A percentile compares a stretch with the other conserved stretches of the same genome.
Evolutionary conservation across 2,113 vertebrate species (phyloP).

Genomic region (Apodemus speciosus): DNA sequence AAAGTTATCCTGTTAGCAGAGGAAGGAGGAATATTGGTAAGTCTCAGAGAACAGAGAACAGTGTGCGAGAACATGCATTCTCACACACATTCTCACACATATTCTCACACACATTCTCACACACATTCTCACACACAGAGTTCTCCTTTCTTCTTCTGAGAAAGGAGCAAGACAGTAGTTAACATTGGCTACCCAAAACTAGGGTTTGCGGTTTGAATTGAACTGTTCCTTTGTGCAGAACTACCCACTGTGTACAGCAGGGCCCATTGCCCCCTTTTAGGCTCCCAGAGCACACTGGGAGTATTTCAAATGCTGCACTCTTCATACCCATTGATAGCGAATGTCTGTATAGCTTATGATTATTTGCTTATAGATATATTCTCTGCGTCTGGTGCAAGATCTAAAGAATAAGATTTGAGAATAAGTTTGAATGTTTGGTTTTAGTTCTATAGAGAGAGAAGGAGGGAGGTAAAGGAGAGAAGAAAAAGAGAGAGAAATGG

Average conservation of each 20-base stretch:
- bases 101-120: neutral
- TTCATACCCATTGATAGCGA: neutral
- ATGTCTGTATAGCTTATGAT: neutral
- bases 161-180: neutral
- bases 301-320: neutral
- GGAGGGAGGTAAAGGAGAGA: neutral
- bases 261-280: neutral
- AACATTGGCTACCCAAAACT: neutral
- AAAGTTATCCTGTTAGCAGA: neutral
- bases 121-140: neutral
- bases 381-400: neutral
- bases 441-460: neutral
- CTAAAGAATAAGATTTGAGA: conserved; percentile 18
- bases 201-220: neutral
- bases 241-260: neutral
- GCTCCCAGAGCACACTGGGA: neutral
- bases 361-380: neutral
- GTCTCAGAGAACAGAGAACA: neutral
- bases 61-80: neutral
- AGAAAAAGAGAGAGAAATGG: neutral
- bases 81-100: no score
- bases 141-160: neutral
- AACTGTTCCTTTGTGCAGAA: neutral
- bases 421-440: neutral
- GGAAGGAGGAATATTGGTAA: neutral